Base-by-base conservation (phyloP, 2,113 vertebrate genomes). In the Oreochromis tanganicae region DNA sequence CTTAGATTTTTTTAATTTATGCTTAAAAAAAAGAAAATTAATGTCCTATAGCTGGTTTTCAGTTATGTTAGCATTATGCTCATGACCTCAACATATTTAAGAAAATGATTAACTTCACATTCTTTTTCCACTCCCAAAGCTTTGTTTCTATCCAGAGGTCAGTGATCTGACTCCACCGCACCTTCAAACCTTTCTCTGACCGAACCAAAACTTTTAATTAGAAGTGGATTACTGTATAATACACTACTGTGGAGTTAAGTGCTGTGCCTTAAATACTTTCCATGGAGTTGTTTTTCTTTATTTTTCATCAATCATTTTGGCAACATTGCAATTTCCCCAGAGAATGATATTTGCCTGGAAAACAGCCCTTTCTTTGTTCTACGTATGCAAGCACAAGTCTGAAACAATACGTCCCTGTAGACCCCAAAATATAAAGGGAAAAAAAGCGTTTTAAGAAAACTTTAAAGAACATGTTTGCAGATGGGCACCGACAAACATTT, bases 141-240 rank as follows among this genome's bases (percentile, higher is more conserved):
- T 85, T 73, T 32, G 59, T 10, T 56, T 14, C 36, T 46, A 3
- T 80, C 24, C 52, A 6, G 6, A 9, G 13, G 24, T 57, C 36
- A 66, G 34, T 19, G 83, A 86, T 85, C 73, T 84, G 29, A 43
- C 59, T 11, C 41, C 9, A 24, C n/a, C 41, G 79, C n/a, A 79
- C 82, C 87, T 66, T 29, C 75, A 78, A 85, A 59, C 56, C 81
- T 71, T 80, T 50, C 57, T 55, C 55, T 55, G 59, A 21, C 88
- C 68, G 80, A 24, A 84, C 85, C 84, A 29, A 82, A 90, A 89
- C 83, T 52, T 91, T 91, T 85, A 91, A 88, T 92, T 93, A 87
- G 80, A 91, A 88, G 79, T 83, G 91, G 85, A 84, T 82, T 57
- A 52, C 78, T 88, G 83, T 57, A 55, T 68, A 80, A 75, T 87